A percentile compares a stretch with the other conserved stretches of the same genome.
Evolutionary conservation across 1,140 invertebrate genomes (phyloP).

Genomic region (Gonatopus flavifemur): DNA sequence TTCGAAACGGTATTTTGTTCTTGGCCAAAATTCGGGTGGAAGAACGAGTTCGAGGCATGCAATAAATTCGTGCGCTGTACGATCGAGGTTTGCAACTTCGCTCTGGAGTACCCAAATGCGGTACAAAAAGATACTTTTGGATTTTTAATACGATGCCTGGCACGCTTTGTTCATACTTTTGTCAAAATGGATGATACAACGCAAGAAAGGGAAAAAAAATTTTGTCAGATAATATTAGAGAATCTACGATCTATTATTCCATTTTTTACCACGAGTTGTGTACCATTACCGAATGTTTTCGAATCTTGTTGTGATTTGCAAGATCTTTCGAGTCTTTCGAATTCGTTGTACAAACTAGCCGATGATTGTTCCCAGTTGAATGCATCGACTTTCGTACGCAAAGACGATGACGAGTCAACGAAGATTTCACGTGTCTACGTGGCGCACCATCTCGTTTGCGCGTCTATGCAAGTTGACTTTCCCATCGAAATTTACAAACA

Average conservation of each 20-base stretch:
- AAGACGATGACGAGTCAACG: too few species aligned
- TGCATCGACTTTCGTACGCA: too few species aligned
- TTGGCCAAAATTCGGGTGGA: conserved; percentile 25
- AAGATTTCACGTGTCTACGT: conserved; percentile 9
- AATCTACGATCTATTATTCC: conserved; percentile 18
- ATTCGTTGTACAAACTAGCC: not conserved
- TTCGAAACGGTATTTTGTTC: conserved; percentile 14
- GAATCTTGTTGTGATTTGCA: not conserved
- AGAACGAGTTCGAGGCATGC: conserved; percentile 19
- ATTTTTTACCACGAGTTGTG: conserved; percentile 5
- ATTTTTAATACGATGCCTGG: conserved; percentile 22
- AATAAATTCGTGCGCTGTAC: conserved; percentile 33
- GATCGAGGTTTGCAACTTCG: conserved; percentile 36
- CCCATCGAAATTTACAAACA: too few species aligned
- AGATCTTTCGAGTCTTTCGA: conserved; percentile 11
- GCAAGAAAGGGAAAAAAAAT: conserved; percentile 3
- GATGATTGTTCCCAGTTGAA: not conserved
- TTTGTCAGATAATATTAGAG: conserved; percentile 14
- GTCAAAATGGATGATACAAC: not conserved
- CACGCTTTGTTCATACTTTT: conserved; percentile 1
- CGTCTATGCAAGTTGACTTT: conserved; percentile 27
- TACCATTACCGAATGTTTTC: conserved; percentile 13
- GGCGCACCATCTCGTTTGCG: conserved; percentile 29
- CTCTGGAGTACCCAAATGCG: conserved; percentile 30
- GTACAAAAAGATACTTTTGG: conserved; percentile 14